Base-by-base conservation (phyloP, 1,140 invertebrate genomes). In the Drosophila pandora region DNA sequence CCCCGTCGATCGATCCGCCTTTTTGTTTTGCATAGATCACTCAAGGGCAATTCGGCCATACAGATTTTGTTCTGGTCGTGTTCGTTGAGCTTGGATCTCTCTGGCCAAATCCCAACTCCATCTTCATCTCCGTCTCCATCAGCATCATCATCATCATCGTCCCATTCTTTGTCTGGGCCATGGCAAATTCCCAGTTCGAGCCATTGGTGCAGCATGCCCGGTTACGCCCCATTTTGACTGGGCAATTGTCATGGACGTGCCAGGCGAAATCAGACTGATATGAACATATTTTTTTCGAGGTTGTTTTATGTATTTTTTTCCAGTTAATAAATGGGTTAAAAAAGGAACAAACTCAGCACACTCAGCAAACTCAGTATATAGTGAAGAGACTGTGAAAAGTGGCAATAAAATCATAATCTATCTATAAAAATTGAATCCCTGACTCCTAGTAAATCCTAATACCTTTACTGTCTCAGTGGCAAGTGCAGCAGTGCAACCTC, bases 11-110 rank as follows among this genome's bases (percentile, higher is more conserved):
- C 64, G 56, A 48, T 30, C 64, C 74, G 79, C 58, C 56, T 67
- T 64, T 43, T 59, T 61, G 55, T 67, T 79, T 76, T 70, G 67
- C 76, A 84, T 65, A 85, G 54, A 85, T 50, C 81, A 81, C 81
- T 85, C 73, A 71, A 84, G 81, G 81, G 81, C 81, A 85, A 34
- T 34, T 85, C 45, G 55, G 32, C 12, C 54, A 62, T 41, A 39
- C 32, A 39, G 71, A 67, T 76, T 75, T 75, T 59, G 76, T 80
- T 80, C 76, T 65, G 76, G 71, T 75, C 77, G 54, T 69, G 71
- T 53, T 39, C 17, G 9, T 39, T 59, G 70, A 58, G 30, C 30
- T 8, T 3, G 12, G 13, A 53, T 75, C 22, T 41, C 45, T 30
- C 17, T 17, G 17, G 48, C 43, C 34, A 45, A 32, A 53, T 67